Evolutionary conservation across 2,888 invertebrate species (phyloP), one percentile per base, ranked within the genome.

Genomic region (Deilephila porcellus): DNA sequence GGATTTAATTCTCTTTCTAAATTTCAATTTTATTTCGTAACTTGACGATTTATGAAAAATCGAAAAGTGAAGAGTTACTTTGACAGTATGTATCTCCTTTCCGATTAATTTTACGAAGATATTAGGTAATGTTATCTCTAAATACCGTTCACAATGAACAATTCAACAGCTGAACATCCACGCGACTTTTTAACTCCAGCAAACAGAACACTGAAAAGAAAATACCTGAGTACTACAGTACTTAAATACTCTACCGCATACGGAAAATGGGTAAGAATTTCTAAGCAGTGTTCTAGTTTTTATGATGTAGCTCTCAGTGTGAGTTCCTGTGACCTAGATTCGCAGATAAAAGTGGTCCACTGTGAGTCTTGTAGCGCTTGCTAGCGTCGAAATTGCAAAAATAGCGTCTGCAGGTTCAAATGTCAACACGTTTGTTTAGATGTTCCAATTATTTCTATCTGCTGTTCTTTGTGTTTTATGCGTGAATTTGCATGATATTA

Each of bases 311-410:
- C 67, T 67, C 52, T 45, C 52, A 52, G 52, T 67, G 32, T 17
- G 73, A 73, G 71, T 80, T 79, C 81, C 81, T 81, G 77, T 79
- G 90, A 88, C 91, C 91, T 90, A 89, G 85, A 90, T 91, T 84
- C 80, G 76, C 80, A 80, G 85, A 85, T 82, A 86, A 85, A 85
- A 85, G 80, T 81, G 73, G 78, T 76, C 76, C 77, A 80, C 82
- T 85, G 83, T 87, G 87, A 85, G 83, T 82, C 81, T 82, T 78
- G 71, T 77, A 62, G 60, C 72, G 71, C 74, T 75, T 71, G 70
- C 74, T 73, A 37, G 74, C 60, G 77, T 76, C 77, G 78, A 79
- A 84, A 84, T 83, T 82, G 81, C 78, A 82, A 80, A 82, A 81
- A 80, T 75, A 76, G 74, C 76, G 56, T 20, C 56, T 60, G 34